phyloP scores from a whole-genome alignment of 2,888 invertebrate genomes.

The Anaspis maculata region DNA sequence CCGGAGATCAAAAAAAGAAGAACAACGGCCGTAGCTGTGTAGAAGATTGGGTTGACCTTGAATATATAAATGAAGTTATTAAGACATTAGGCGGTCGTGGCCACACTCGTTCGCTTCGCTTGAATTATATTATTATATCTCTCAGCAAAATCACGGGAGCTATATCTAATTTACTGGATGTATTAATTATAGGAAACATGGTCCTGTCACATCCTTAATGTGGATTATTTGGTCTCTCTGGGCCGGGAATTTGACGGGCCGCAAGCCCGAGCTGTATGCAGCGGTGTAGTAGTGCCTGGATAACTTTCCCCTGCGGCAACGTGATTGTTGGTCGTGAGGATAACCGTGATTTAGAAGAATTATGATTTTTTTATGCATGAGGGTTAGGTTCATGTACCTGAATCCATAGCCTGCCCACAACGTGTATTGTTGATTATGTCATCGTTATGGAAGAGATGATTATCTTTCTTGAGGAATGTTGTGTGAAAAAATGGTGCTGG shows the following conservation, averaged over 20 bases:
- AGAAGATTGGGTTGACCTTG: slow-evolving; percentile 38
- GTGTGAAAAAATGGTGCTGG: too few relatives aligned
- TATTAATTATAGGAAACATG: slow-evolving; percentile 37
- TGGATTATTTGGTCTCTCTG: slow-evolving; percentile 6
- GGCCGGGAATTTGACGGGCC: slow-evolving; percentile 1
- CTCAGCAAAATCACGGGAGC: slow-evolving; percentile 39
- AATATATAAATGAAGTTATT: slow-evolving; percentile 43
- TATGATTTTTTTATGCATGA: slow-evolving; percentile 15
- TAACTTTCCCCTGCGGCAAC: slow-evolving; percentile 7
- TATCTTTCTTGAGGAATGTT: too few relatives aligned
- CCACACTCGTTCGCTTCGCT: slow-evolving; percentile 37
- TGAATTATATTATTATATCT: slow-evolving; percentile 40
- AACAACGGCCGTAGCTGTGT: slow-evolving; percentile 17
- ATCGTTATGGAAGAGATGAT: too few relatives aligned
- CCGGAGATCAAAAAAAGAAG: slow-evolving; percentile 15
- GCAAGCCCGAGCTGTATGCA: too few relatives aligned
- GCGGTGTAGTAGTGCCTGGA: slow-evolving; percentile 7
- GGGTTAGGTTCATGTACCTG: too few relatives aligned
- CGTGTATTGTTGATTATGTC: slow-evolving; percentile 4
- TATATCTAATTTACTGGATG: slow-evolving; percentile 39
- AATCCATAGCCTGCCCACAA: slow-evolving; percentile 1
- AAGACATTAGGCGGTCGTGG: slow-evolving; percentile 42
- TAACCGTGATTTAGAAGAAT: slow-evolving; percentile 19
- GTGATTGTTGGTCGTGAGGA: slow-evolving; percentile 18
- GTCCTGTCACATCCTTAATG: slow-evolving; percentile 25